A percentile compares a stretch with the other conserved stretches of the same genome.
phyloP scores from a whole-genome alignment of 2,888 invertebrate genomes.

The Piscicola geometra region DNA sequence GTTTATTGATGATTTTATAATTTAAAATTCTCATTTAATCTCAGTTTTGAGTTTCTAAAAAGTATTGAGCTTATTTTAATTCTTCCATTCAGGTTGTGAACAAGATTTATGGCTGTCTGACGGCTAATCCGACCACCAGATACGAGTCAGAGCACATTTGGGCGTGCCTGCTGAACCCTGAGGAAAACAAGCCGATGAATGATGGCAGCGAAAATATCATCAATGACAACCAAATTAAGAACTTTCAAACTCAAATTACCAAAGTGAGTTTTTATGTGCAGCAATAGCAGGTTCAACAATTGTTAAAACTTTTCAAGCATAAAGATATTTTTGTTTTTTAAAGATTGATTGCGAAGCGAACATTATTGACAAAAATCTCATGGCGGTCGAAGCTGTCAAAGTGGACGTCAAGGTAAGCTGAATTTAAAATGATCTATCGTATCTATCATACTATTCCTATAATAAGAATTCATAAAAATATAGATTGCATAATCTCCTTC shows the following conservation, averaged over 20 bases:
- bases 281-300: too few species aligned
- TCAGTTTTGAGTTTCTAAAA: too few species aligned
- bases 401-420: constrained; percentile 27
- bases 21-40: too few species aligned
- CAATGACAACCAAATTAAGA: constrained; percentile 23
- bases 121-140: constrained; percentile 29
- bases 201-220: neutral
- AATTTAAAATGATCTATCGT: neutral
- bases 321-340: neutral
- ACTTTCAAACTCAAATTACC: constrained; percentile 32
- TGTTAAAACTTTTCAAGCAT: too few species aligned
- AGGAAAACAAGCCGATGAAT: neutral
- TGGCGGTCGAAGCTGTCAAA: constrained; percentile 24
- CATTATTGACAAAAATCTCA: constrained; percentile 26
- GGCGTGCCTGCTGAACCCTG: constrained; percentile 30
- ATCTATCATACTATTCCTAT: neutral
- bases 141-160: constrained; percentile 33
- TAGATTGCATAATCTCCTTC: neutral
- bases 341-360: constrained; percentile 33
- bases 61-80: too few species aligned
- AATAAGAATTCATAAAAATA: neutral
- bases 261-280: constrained; percentile 11
- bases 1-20: too few species aligned
- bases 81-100: constrained; percentile 28
- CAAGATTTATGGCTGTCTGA: constrained; percentile 31